phyloP scores from a whole-genome alignment of 2,888 invertebrate species.

The Harpalus rubripes region DNA sequence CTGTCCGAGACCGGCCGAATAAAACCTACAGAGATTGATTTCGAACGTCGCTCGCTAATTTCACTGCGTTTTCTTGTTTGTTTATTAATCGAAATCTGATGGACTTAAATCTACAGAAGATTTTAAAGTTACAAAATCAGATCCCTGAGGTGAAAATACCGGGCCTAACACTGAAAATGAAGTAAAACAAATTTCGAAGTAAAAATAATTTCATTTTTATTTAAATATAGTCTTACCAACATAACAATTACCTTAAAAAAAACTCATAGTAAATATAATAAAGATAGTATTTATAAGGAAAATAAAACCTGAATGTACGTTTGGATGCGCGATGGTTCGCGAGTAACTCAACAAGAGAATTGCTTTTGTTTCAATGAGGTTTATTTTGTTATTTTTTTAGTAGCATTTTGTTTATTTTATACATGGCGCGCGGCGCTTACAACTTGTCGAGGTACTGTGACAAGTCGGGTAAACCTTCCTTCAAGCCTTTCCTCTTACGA shows the following conservation, averaged over 20 bases:
- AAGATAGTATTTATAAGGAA: constrained; percentile 37
- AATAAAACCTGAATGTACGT: constrained; percentile 27
- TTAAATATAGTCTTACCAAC: constrained; percentile 67
- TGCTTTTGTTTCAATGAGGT: constrained; percentile 40
- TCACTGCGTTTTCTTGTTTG: no score
- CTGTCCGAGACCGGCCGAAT: no score
- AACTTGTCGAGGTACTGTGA: constrained; percentile 98
- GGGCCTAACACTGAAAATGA: not conserved
- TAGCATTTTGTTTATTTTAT: constrained; percentile 73
- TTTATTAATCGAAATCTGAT: no score
- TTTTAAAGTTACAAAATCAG: no score
- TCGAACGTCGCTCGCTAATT: no score
- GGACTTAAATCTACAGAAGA: no score
- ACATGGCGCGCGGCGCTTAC: constrained; percentile 83
- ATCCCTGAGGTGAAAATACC: no score
- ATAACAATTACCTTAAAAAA: constrained; percentile 67
- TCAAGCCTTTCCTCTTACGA: constrained; percentile 99
- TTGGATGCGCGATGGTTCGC: constrained; percentile 22
- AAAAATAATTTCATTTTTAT: constrained; percentile 64
- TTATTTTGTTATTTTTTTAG: constrained; percentile 54
- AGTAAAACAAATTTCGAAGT: constrained; percentile 61
- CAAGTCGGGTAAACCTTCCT: constrained; percentile 97
- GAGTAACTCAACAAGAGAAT: constrained; percentile 38
- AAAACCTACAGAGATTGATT: no score
- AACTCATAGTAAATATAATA: constrained; percentile 63